phyloP scores from a whole-genome alignment of 1,140 invertebrate genomes.

The Protaetia brevitarsis region DNA sequence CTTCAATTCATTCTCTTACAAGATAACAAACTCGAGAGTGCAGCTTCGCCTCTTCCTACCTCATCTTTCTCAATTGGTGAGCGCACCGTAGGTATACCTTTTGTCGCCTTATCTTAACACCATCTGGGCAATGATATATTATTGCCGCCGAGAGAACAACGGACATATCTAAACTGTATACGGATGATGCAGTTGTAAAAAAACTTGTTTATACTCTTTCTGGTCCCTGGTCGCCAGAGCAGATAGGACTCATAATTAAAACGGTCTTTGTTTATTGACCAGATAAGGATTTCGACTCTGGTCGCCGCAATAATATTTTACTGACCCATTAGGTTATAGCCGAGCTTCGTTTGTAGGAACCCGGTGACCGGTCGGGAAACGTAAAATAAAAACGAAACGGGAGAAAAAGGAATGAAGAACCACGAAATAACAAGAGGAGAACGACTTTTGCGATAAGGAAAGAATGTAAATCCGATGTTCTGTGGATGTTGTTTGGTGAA shows the following conservation, averaged over 20 bases:
- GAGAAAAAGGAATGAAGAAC: background rate
- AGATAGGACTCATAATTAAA: conserved; percentile 37
- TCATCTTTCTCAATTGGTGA: background rate
- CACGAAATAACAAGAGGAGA: background rate
- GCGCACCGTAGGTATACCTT: background rate
- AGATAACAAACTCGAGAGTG: background rate
- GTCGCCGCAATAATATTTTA: conserved; percentile 10
- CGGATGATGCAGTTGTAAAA: conserved; percentile 31
- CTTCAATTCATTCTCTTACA: background rate
- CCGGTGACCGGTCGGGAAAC: background rate
- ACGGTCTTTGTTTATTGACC: conserved; percentile 36
- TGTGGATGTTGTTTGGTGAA: background rate
- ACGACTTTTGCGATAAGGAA: background rate
- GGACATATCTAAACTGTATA: conserved; percentile 31
- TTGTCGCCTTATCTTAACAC: conserved; percentile 31
- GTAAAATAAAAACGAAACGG: background rate
- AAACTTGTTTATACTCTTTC: conserved; percentile 30
- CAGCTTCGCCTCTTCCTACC: conserved; percentile 5
- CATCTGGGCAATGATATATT: conserved; percentile 33
- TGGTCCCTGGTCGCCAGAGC: background rate
- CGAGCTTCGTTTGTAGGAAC: conserved; percentile 18
- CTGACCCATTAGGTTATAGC: conserved; percentile 20
- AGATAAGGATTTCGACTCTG: conserved; percentile 31
- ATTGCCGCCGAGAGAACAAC: conserved; percentile 27
- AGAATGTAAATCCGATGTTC: background rate